Evolutionary conservation across 1,140 invertebrate species (phyloP).

Genomic region (Drosophila sp.): DNA sequence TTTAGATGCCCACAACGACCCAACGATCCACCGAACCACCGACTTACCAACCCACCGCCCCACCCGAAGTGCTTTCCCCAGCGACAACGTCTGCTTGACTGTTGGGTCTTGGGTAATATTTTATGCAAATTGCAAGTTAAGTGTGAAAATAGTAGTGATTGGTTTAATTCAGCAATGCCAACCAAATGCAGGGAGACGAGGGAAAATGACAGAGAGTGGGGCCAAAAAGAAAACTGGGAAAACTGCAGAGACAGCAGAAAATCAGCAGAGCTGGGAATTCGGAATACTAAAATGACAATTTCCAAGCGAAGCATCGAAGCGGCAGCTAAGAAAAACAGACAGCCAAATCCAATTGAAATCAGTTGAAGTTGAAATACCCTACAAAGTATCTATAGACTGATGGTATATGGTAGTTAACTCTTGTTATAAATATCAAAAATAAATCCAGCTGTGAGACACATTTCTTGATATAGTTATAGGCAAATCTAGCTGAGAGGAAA

Average conservation of each 20-base stretch:
- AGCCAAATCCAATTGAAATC: constrained; percentile 16
- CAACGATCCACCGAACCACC: no score
- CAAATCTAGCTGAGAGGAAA: no score
- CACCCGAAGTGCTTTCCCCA: constrained; percentile 36
- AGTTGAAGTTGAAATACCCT: constrained; percentile 40
- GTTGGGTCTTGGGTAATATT: constrained; percentile 82
- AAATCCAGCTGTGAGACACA: no score
- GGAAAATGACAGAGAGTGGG: constrained; percentile 5
- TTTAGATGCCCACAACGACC: neutral
- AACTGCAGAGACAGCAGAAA: constrained; percentile 80
- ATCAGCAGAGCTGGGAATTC: constrained; percentile 73
- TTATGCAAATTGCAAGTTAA: constrained; percentile 84
- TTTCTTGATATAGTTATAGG: no score
- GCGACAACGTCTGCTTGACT: constrained; percentile 67
- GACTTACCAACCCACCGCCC: no score
- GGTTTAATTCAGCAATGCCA: constrained; percentile 83
- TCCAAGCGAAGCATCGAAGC: constrained; percentile 66
- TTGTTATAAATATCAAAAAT: no score
- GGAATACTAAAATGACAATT: constrained; percentile 81
- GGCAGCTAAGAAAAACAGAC: constrained; percentile 60
- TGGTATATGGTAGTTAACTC: no score
- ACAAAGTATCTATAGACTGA: no score
- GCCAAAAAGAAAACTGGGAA: constrained; percentile 43
- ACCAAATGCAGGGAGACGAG: constrained; percentile 58
- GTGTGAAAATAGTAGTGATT: constrained; percentile 84